phyloP scores from a whole-genome alignment of 1,140 invertebrate genomes.

The Wasmannia auropunctata region DNA sequence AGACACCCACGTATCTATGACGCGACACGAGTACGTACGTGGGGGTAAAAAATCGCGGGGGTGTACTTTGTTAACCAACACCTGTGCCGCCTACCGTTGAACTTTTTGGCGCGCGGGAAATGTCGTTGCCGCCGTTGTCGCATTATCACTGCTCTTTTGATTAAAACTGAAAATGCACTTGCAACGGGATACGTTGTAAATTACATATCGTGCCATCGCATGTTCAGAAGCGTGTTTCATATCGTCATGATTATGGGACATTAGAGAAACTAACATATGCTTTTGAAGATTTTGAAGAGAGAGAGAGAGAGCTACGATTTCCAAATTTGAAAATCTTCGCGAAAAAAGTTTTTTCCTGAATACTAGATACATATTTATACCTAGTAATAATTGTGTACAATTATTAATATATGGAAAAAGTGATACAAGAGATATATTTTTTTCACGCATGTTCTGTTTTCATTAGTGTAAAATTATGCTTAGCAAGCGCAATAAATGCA shows the following conservation, averaged over 20 bases:
- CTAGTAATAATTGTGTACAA: neutral
- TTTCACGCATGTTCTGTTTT: neutral
- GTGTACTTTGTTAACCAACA: conserved; percentile 56
- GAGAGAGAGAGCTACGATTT: neutral
- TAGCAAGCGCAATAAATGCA: neutral
- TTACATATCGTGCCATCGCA: conserved; percentile 14
- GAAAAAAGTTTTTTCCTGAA: neutral
- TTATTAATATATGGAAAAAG: neutral
- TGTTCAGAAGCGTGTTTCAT: conserved; percentile 7
- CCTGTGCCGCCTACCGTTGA: conserved; percentile 26
- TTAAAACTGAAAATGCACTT: conserved; percentile 52
- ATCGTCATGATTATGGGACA: neutral
- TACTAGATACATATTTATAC: neutral
- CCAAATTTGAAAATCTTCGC: neutral
- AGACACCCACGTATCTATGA: conserved; percentile 31
- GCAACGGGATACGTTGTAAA: conserved; percentile 52
- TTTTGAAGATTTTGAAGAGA: neutral
- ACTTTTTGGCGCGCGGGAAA: conserved; percentile 44
- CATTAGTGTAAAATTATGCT: neutral
- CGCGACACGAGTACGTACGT: conserved; percentile 16
- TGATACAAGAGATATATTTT: neutral
- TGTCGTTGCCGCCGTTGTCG: conserved; percentile 35
- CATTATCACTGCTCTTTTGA: conserved; percentile 48
- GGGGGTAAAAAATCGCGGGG: conserved; percentile 39
- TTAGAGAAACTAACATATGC: neutral